Base-by-base conservation (phyloP, 2,113 vertebrate species). In the Gobiocypris rarus region DNA sequence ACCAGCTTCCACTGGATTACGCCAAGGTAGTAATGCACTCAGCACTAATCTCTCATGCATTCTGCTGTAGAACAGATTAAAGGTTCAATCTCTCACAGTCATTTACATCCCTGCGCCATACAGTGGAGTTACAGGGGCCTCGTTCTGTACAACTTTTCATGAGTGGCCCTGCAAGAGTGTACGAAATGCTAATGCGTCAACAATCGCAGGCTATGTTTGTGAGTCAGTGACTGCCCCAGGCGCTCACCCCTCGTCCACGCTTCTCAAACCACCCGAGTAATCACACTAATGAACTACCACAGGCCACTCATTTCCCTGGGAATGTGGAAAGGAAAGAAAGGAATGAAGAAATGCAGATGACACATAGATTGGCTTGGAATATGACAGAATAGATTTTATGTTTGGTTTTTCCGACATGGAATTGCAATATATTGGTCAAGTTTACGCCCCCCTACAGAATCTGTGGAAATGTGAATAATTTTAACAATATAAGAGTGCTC, bases 1-100 rank as follows among this genome's bases (percentile, higher is more conserved):
- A 97, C 70, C 96, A 97, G 88, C 94, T 97, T 69, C 96, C 96
- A 0, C 92, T 97, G 85, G 97, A 97, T 91, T 97, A 97, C 22
- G 96, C 96, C 90, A 97, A 97, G 96, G 97, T 97, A 95, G 96
- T 97, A 95, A 87, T 85, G 54, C 28, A 67, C 14, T 75, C 86
- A 41, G 28, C 71, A 22, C 45, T 76, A 43, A 58, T 67, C 45
- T 70, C 58, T 48, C 22, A 17, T 83, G 26, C 19, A 43, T 79
- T 67, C 31, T 83, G 38, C 45, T 70, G 24, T 38, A 74, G 14
- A 28, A 8, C 48, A 38, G 79, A 82, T 82, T 82, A 69, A 31
- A 69, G n/a, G 48, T 34, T 70, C 79, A 81, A 54, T 81, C 63
- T 54, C 63, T 3, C 48, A 24, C 79, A 70, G 28, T 24, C 28